These are phyloP conservation scores for Aphelenchoides fujianensis DNA, from an alignment of 1,140 invertebrate species.

Conservation along the genomic window DNA sequence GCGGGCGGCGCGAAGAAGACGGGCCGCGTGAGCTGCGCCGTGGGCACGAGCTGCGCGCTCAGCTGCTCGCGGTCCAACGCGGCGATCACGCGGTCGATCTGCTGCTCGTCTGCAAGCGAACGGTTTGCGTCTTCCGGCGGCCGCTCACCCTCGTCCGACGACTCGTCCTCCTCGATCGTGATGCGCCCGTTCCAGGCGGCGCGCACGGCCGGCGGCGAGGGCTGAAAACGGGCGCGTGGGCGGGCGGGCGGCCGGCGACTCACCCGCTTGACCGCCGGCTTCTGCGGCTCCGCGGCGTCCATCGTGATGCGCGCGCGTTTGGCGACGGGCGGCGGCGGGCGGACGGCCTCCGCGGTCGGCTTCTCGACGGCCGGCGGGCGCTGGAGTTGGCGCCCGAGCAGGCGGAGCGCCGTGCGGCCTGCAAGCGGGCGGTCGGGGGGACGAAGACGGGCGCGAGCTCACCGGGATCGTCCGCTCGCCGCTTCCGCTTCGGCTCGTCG, in stretches of 20 bases:
- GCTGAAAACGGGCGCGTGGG: too few relatives aligned
- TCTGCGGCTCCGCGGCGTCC: too few relatives aligned
- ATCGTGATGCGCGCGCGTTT: too few relatives aligned
- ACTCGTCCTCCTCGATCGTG: constrained; percentile 34
- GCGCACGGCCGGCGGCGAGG: constrained; percentile 27
- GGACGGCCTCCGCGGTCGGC: too few relatives aligned
- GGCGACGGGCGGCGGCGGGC: too few relatives aligned
- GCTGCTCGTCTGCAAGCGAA: constrained; percentile 7
- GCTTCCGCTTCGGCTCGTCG: neutral
- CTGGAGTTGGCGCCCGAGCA: neutral
- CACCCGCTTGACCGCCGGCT: too few relatives aligned
- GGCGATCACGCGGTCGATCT: constrained; percentile 21
- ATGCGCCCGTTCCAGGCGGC: constrained; percentile 45
- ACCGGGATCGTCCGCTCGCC: constrained; percentile 19
- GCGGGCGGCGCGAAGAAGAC: constrained; percentile 7
- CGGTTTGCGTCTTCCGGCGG: constrained; percentile 5
- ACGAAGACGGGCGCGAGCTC: neutral
- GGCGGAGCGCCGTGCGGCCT: neutral
- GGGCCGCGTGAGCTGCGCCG: constrained; percentile 36
- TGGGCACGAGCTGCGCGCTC: constrained; percentile 29
- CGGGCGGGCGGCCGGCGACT: too few relatives aligned
- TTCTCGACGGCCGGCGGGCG: too few relatives aligned
- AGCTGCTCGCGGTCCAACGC: constrained; percentile 1
- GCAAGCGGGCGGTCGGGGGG: neutral
- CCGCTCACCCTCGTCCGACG: constrained; percentile 40